Evolutionary conservation across 2,797 vertebrate species (phyloP), one percentile per base, ranked within the genome.

Genomic region (Chaetophractus vellerosus): DNA sequence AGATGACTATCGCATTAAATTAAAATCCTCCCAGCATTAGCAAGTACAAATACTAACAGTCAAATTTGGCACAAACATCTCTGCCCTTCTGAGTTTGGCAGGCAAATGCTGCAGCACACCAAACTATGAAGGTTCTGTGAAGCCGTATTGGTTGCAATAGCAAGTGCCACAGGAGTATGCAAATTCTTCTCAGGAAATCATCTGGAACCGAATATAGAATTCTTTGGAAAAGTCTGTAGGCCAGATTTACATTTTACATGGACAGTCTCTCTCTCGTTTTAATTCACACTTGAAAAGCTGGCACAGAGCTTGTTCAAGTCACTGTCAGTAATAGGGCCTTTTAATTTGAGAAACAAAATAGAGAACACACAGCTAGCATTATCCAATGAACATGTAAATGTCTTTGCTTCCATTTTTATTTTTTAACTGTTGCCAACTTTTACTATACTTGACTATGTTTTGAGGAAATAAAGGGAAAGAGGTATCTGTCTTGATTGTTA

Each of bases 141-240:
- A 71, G 68, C 81, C 2, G 36, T 24, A 38, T 82, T 72, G 94
- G 64, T 92, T 80, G 90, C 75, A 36, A 31, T 26, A 79, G 83
- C 57, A 75, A 96, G 41, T 36, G 50, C 59, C 92, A 82, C 10
- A 24, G 31, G 12, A 92, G 31, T 23, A 48, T 16, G 59, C 38
- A 85, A 88, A 82, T 91, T 94, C 76, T 93, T 59, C 90, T 90
- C 10, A 91, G 95, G 88, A 95, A 95, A 71, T 94, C 91, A 82
- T 52, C 93, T 90, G 75, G 64, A 94, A 83, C 48, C 12, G n/a
- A 90, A 88, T 41, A 9, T 26, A 84, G 68, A 69, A 24, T 50
- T 38, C 21, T 0, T 28, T 78, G 52, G 36, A 71, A 80, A 23
- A 61, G 33, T 88, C 82, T 90, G 31, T 1, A 87, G 55, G 71